Evolutionary conservation across 2,113 vertebrate species (phyloP), one percentile per base, ranked within the genome.

Genomic region (Phylloscopus whistleri): DNA sequence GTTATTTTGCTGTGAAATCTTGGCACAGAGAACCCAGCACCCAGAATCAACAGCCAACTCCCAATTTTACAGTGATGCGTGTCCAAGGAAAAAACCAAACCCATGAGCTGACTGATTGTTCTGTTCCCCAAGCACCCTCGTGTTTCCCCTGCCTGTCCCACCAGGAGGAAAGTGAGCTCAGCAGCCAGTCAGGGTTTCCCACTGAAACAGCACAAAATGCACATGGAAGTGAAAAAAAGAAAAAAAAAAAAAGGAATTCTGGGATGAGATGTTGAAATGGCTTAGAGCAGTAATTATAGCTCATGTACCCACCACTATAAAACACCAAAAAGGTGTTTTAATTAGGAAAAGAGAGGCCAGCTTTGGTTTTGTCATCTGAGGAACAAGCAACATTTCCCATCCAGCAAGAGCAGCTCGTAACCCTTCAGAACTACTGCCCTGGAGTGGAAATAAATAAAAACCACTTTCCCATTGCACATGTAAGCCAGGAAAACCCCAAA

Each of bases 321-420:
- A 96, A 96, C 93, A 96, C 67, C 74, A 75, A 89, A 93, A 94
- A 95, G 11, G 93, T 96, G 94, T 90, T 96, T 96, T 75, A 53
- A 10, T 63, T 24, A 51, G 37, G 28, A 86, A 68, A 63, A 75
- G 84, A 96, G 81, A 93, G 89, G 85, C 75, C 83, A 96, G 96
- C 94, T 97, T 97, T 96, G 96, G 93, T 95, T 97, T 97, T 70
- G 56, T 73, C 88, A 95, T 79, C 27, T 55, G 82, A 90, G 74
- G 84, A 95, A 82, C 9, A 76, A 84, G 75, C 31, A 84, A 79
- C 14, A 16, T 35, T 94, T 95, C 89, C 70, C 82, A 48, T 1
- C 63, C 28, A 87, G 89, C 95, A 97, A 98, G 96, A 97, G 94
- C 96, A 97, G 96, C 93, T 96, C 97, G 96, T 91, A 97, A 94